phyloP scores from a whole-genome alignment of 2,888 invertebrate genomes.

The Himalopsyche kuldschensis region DNA sequence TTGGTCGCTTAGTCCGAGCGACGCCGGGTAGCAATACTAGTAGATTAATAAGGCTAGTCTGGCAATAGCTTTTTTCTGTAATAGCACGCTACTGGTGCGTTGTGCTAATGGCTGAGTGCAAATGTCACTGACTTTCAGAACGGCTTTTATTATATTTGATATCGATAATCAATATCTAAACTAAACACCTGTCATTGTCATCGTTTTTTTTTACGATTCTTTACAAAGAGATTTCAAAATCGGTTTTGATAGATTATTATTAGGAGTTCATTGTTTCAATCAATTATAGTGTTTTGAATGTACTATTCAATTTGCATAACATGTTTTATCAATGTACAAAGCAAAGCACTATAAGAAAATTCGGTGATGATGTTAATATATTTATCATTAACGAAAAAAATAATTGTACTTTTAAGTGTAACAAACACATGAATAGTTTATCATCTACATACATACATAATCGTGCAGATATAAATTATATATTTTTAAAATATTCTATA shows the following conservation, averaged over 20 bases:
- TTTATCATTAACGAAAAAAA: background rate
- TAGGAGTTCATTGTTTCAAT: background rate
- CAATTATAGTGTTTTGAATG: background rate
- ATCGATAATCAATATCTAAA: background rate
- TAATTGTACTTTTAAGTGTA: no score
- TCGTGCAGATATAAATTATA: no score
- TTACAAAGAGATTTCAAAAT: background rate
- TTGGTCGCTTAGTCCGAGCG: no score
- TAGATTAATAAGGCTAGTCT: no score
- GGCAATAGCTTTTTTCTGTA: no score
- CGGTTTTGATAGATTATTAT: background rate
- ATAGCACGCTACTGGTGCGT: background rate
- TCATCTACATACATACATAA: no score
- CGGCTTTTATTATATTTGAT: background rate
- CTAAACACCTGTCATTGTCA: background rate
- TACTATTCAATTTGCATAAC: background rate
- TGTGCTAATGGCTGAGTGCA: background rate
- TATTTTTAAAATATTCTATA: no score
- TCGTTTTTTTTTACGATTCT: background rate
- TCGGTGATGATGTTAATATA: background rate
- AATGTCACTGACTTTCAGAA: background rate
- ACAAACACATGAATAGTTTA: no score
- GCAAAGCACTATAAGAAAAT: background rate
- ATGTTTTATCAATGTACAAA: background rate
- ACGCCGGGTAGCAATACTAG: no score